Percentiles rank a stretch among this genome's conserved stretches.
These are phyloP conservation scores for Galerucella pusilla DNA, from an alignment of 2,888 invertebrate genomes.

Conservation along the genomic window DNA sequence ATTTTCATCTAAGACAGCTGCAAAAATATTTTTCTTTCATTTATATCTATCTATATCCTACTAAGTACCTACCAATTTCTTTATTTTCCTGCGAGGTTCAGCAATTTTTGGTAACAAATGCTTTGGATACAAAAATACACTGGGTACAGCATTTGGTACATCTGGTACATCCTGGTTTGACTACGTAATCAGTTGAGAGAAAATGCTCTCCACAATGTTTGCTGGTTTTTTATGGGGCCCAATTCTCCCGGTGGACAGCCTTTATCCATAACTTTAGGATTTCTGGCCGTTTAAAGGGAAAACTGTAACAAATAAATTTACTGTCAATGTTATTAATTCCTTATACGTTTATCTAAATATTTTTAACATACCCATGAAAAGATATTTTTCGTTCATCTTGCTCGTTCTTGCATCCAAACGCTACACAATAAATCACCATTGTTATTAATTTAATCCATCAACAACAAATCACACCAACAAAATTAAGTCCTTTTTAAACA, in stretches of 20 bases:
- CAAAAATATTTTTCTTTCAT: too few relatives aligned
- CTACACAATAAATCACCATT: conserved; percentile 26
- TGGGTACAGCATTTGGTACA: conserved; percentile 21
- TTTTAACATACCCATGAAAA: conserved; percentile 21
- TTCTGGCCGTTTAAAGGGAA: conserved; percentile 44
- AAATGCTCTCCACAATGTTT: conserved; percentile 47
- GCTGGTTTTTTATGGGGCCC: conserved; percentile 46
- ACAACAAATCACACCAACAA: conserved; percentile 4
- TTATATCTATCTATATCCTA: too few relatives aligned
- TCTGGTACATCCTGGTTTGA: conserved; percentile 27
- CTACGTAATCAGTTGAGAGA: conserved; percentile 26
- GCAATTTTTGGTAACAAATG: too few relatives aligned
- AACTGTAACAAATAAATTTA: conserved; percentile 17
- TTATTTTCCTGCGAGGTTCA: too few relatives aligned
- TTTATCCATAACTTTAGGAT: conserved; percentile 44
- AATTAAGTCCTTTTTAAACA: neutral
- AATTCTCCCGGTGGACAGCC: conserved; percentile 47
- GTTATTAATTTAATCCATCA: neutral
- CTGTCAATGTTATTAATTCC: too few relatives aligned
- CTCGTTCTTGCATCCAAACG: conserved; percentile 27
- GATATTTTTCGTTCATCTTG: conserved; percentile 17
- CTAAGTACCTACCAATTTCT: too few relatives aligned
- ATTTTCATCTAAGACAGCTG: too few relatives aligned
- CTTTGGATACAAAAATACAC: too few relatives aligned
- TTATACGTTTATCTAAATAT: conserved; percentile 5